Evolutionary conservation across 2,888 invertebrate species (phyloP).

Genomic region (Stenurella melanura): DNA sequence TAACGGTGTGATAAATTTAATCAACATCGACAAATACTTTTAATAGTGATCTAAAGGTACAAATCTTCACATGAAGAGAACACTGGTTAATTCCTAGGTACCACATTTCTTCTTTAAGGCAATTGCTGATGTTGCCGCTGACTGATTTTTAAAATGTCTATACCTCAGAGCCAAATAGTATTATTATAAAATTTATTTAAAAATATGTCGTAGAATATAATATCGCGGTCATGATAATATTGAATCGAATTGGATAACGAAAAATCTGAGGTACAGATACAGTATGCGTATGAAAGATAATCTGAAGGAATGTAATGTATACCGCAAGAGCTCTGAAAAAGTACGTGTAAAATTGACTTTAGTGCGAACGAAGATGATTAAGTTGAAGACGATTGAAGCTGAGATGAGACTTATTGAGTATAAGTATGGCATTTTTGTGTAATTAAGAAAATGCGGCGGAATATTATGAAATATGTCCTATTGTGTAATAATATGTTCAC

Average conservation of each 20-base stretch:
- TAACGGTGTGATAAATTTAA: constrained; percentile 63
- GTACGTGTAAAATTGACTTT: background rate
- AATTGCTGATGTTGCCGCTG: constrained; percentile 47
- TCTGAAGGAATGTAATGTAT: background rate
- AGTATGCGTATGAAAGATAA: background rate
- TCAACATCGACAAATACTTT: constrained; percentile 60
- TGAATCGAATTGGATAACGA: background rate
- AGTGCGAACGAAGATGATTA: constrained; percentile 13
- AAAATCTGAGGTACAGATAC: constrained; percentile 40
- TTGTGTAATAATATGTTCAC: background rate
- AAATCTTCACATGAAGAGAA: constrained; percentile 43
- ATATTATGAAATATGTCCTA: too few species aligned
- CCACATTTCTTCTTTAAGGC: constrained; percentile 27
- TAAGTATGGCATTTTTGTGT: background rate
- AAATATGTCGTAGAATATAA: background rate
- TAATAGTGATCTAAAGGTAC: background rate
- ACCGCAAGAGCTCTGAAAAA: background rate
- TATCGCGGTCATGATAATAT: background rate
- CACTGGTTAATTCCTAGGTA: constrained; percentile 6
- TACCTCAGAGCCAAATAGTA: constrained; percentile 47
- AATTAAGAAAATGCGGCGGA: background rate
- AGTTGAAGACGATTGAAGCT: background rate
- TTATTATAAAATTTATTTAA: constrained; percentile 39
- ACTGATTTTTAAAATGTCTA: constrained; percentile 47
- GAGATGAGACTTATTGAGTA: background rate